Percentiles rank a stretch among this genome's conserved stretches.
Evolutionary conservation across 2,113 vertebrate genomes (phyloP).

Genomic region (Charadrius vociferus): DNA sequence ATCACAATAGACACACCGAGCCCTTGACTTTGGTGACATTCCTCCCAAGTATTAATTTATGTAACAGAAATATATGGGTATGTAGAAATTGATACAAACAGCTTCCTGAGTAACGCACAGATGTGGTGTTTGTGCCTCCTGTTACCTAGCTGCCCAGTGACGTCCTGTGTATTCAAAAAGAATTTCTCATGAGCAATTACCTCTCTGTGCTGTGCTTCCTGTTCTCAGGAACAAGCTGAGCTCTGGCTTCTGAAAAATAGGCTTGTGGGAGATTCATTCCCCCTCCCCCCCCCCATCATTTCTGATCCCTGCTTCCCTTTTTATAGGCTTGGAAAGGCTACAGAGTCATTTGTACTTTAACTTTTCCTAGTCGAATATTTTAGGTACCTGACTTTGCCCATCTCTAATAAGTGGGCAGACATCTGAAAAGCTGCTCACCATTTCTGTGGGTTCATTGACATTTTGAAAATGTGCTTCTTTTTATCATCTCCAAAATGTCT

Average conservation of each 20-base stretch:
- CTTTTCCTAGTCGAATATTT: background rate
- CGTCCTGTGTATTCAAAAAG: background rate
- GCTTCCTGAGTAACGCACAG: background rate
- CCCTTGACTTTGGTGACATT: background rate
- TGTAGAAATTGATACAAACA: background rate
- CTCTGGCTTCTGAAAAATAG: background rate
- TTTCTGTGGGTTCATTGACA: constrained; percentile 60
- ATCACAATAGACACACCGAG: background rate
- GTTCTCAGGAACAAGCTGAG: background rate
- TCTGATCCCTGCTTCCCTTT: background rate
- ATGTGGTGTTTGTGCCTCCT: background rate
- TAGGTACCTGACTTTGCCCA: background rate
- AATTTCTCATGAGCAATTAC: constrained; percentile 8
- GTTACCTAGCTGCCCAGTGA: background rate
- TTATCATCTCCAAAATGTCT: constrained; percentile 45
- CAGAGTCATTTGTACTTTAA: background rate
- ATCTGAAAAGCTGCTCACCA: background rate
- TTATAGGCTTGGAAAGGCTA: background rate
- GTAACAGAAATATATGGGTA: background rate
- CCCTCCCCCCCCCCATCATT: rapidly evolving
- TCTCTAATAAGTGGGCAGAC: constrained; percentile 28
- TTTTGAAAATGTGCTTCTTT: constrained; percentile 59
- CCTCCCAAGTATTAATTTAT: background rate
- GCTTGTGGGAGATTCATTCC: background rate
- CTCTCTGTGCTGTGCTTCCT: background rate